These are phyloP conservation scores for Bombylius discolor DNA, from an alignment of 2,888 invertebrate genomes.

Conservation along the genomic window DNA sequence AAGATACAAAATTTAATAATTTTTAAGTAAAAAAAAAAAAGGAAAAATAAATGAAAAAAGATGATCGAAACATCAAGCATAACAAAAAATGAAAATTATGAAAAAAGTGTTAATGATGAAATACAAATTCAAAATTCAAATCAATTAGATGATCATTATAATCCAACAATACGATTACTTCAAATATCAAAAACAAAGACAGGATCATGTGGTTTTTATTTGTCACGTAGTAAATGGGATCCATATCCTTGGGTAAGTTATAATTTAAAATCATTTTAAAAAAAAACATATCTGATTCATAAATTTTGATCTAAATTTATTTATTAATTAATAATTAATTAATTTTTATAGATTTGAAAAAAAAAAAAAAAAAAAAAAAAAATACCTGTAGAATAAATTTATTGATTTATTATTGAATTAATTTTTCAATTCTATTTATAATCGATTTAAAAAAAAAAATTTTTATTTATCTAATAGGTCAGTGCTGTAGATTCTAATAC, in stretches of 20 bases:
- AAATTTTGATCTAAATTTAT: neutral
- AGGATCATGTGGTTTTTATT: slow-evolving; percentile 54
- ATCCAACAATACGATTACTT: slow-evolving; percentile 34
- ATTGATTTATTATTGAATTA: too few relatives aligned
- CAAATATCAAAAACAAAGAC: slow-evolving; percentile 45
- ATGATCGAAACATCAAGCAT: neutral
- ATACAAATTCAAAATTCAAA: neutral
- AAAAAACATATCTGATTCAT: neutral
- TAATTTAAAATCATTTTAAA: neutral
- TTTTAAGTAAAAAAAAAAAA: neutral
- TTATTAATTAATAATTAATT: neutral
- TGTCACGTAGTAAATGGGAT: slow-evolving; percentile 66
- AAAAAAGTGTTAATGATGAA: neutral
- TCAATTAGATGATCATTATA: slow-evolving; percentile 19
- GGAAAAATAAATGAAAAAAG: neutral
- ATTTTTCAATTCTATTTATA: too few relatives aligned
- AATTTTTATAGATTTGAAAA: too few relatives aligned
- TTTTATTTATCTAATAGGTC: slow-evolving; percentile 31
- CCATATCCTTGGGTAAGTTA: slow-evolving; percentile 63
- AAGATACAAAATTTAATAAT: neutral
- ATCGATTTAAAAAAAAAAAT: neutral
- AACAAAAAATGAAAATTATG: neutral
- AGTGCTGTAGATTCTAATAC: slow-evolving; percentile 49
- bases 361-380: neutral
- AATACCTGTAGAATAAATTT: too few relatives aligned